These are phyloP conservation scores for Fragum fragum DNA, from an alignment of 2,888 invertebrate genomes.

Conservation along the genomic window DNA sequence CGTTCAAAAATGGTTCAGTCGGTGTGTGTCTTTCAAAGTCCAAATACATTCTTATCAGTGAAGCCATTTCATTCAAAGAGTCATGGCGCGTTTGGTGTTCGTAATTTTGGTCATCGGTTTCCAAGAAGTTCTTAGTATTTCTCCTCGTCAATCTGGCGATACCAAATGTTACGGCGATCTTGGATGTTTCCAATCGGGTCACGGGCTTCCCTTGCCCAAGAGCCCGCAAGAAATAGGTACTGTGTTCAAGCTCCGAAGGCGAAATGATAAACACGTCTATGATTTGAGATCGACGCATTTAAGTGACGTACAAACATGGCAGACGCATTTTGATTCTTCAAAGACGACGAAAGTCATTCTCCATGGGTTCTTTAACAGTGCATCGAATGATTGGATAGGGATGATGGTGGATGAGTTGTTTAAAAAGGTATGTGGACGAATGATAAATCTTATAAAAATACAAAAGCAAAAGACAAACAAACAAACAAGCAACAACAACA, in stretches of 20 bases:
- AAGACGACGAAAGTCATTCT: slow-evolving; percentile 53
- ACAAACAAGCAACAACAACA: too few relatives aligned
- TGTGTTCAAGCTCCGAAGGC: slow-evolving; percentile 32
- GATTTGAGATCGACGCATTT: slow-evolving; percentile 26
- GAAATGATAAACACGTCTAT: slow-evolving; percentile 17
- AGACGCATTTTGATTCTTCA: slow-evolving; percentile 39
- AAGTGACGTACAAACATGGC: slow-evolving; percentile 31
- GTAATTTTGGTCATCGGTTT: neutral
- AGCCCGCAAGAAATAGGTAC: slow-evolving; percentile 37
- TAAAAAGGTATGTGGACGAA: slow-evolving; percentile 71
- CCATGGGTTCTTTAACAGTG: slow-evolving; percentile 70
- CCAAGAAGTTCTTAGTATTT: neutral
- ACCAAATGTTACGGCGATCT: slow-evolving; percentile 48
- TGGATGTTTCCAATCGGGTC: slow-evolving; percentile 45
- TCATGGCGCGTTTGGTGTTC: neutral
- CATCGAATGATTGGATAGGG: slow-evolving; percentile 51
- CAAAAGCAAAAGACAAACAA: too few relatives aligned
- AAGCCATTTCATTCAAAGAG: neutral
- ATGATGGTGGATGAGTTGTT: slow-evolving; percentile 62
- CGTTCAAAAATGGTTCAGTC: too few relatives aligned
- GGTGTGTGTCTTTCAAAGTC: neutral
- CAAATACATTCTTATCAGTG: neutral
- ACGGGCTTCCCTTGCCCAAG: slow-evolving; percentile 42
- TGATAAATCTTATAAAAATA: too few relatives aligned
- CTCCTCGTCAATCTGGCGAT: neutral